These are phyloP conservation scores for Microctenopoma steveboyesi DNA, from an alignment of 2,797 vertebrate species.

Conservation along the genomic window DNA sequence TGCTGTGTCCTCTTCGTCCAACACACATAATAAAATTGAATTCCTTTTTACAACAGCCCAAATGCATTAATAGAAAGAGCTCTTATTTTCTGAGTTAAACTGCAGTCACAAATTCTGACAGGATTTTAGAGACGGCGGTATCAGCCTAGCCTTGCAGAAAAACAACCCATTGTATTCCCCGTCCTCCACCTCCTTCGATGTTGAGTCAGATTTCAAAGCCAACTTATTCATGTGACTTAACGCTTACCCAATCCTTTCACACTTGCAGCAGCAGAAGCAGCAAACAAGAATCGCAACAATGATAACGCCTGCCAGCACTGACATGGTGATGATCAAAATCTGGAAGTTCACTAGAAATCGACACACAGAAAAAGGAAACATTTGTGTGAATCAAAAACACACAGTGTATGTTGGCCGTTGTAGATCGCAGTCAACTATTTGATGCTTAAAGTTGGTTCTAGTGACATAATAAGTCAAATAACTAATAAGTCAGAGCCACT, in stretches of 20 bases:
- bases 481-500: background rate
- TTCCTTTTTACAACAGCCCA: background rate
- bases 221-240: slow-evolving; percentile 45
- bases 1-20: background rate
- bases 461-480: background rate
- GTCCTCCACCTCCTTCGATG: slow-evolving; percentile 30
- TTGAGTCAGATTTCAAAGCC: slow-evolving; percentile 46
- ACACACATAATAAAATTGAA: background rate
- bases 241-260: slow-evolving; percentile 83
- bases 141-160: slow-evolving; percentile 66
- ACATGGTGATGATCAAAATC: slow-evolving; percentile 90
- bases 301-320: slow-evolving; percentile 85
- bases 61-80: background rate
- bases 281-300: slow-evolving; percentile 84
- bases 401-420: background rate
- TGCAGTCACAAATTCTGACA: slow-evolving; percentile 50
- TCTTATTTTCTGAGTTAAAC: slow-evolving; percentile 38
- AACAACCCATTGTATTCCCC: slow-evolving; percentile 67
- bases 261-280: slow-evolving; percentile 89
- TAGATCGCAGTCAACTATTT: background rate
- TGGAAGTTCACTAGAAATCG: slow-evolving; percentile 90
- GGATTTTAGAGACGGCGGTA: slow-evolving; percentile 71
- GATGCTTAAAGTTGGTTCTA: background rate
- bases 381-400: background rate
- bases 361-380: background rate